Conservation (phyloP, 1,140 invertebrate species). For the Rhynchophorus ferrugineus region DNA sequence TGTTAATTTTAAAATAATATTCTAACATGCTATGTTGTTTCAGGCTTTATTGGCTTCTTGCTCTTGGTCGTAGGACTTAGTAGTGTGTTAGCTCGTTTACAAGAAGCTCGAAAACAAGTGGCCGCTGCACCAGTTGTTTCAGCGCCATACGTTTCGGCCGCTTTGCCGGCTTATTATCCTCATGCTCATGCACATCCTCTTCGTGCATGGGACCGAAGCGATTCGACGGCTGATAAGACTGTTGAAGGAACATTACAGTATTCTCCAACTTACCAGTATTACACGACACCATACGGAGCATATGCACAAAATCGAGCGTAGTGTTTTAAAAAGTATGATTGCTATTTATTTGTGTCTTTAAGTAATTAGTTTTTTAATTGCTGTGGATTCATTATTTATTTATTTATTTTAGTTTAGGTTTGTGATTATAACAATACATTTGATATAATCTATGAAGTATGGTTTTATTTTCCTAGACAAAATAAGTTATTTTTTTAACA, state of each 20-base stretch:
- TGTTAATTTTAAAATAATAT: background rate
- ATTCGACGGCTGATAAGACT: conserved; percentile 3
- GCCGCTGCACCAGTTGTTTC: no score
- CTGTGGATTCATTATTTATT: no score
- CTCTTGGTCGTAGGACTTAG: conserved; percentile 38
- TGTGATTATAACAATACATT: no score
- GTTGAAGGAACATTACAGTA: background rate
- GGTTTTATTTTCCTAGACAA: no score
- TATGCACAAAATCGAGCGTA: no score
- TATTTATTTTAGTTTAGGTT: no score
- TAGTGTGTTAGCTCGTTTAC: conserved; percentile 35
- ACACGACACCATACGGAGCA: no score
- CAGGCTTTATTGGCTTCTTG: conserved; percentile 36
- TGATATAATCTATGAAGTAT: no score
- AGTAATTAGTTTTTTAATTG: no score
- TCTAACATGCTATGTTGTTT: background rate
- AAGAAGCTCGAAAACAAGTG: conserved; percentile 28
- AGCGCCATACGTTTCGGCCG: conserved; percentile 11
- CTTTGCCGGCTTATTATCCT: conserved; percentile 24
- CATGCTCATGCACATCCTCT: conserved; percentile 23
- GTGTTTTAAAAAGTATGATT: no score
- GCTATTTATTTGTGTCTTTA: no score
- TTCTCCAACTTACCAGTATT: conserved; percentile 3
- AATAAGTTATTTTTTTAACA: no score
- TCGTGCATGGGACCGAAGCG: conserved; percentile 27